Percentiles rank a stretch among this genome's conserved stretches.
These are phyloP conservation scores for Alligator sinensis DNA, from an alignment of 2,113 vertebrate species.

Conservation along the genomic window DNA sequence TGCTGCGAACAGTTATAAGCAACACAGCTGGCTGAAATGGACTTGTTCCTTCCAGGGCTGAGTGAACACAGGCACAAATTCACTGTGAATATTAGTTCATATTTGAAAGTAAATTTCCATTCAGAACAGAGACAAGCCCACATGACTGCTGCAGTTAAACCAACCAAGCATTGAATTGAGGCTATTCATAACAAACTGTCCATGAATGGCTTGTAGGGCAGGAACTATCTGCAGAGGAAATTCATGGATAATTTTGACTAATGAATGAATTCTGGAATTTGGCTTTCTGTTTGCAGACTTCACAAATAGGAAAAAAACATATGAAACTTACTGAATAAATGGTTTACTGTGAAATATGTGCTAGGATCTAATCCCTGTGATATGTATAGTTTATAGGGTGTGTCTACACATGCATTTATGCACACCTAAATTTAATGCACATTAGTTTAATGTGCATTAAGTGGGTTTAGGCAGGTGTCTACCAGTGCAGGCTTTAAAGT, in stretches of 20 bases:
- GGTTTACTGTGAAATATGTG: constrained; percentile 52
- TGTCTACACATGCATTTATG: too few species aligned
- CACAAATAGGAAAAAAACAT: background rate
- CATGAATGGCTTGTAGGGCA: constrained; percentile 63
- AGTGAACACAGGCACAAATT: constrained; percentile 30
- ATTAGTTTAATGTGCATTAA: too few species aligned
- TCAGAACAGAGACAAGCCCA: constrained; percentile 22
- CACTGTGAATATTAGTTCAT: constrained; percentile 18
- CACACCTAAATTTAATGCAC: too few species aligned
- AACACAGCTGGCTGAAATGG: background rate
- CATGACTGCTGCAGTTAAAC: constrained; percentile 58
- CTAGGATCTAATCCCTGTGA: constrained; percentile 35
- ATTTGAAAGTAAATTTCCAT: constrained; percentile 61
- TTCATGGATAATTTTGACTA: constrained; percentile 61
- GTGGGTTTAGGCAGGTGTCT: too few species aligned
- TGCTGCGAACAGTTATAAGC: background rate
- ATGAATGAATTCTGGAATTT: constrained; percentile 63
- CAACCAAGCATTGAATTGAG: constrained; percentile 69
- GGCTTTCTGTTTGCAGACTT: constrained; percentile 42
- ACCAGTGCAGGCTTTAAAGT: too few species aligned
- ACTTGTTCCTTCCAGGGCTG: background rate
- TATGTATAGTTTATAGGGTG: background rate
- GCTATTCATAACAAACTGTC: constrained; percentile 68
- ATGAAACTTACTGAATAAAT: constrained; percentile 47
- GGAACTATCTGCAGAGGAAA: constrained; percentile 60